These are phyloP conservation scores for Boloria selene DNA, from an alignment of 2,888 invertebrate genomes.

Conservation along the genomic window DNA sequence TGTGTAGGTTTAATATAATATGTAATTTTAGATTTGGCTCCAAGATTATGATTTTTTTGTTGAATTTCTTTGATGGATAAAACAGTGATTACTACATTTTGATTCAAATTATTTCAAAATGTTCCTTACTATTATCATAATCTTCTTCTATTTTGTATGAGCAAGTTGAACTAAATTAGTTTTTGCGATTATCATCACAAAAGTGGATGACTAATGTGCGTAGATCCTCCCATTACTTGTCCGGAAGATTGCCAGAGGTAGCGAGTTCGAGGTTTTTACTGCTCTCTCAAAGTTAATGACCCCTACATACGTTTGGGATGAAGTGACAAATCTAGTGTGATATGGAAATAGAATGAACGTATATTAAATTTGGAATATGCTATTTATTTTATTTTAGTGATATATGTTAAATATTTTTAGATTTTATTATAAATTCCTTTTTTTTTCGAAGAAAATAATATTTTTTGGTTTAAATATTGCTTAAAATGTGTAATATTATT, in stretches of 20 bases:
- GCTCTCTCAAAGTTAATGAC: conserved; percentile 35
- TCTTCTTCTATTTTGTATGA: not conserved
- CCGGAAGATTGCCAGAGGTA: conserved; percentile 32
- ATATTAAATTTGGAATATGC: not conserved
- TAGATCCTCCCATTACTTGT: conserved; percentile 39
- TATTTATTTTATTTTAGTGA: too few species aligned
- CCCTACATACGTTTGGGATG: conserved; percentile 28
- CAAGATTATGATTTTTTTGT: too few species aligned
- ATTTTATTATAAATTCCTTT: too few species aligned
- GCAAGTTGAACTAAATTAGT: conserved; percentile 9
- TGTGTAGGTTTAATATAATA: too few species aligned
- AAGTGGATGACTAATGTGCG: conserved; percentile 38
- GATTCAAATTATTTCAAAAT: too few species aligned
- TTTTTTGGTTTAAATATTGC: too few species aligned
- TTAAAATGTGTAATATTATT: too few species aligned
- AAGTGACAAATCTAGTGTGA: not conserved
- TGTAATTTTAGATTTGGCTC: too few species aligned
- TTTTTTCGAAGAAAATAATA: too few species aligned
- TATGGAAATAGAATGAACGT: conserved; percentile 7
- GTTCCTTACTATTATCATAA: not conserved
- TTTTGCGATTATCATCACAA: conserved; percentile 25
- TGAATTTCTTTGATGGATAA: too few species aligned
- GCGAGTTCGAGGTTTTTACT: conserved; percentile 32
- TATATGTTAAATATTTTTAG: too few species aligned
- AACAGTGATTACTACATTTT: too few species aligned